Evolutionary conservation across 2,797 vertebrate genomes (phyloP).

Genomic region (Cygnus olor): DNA sequence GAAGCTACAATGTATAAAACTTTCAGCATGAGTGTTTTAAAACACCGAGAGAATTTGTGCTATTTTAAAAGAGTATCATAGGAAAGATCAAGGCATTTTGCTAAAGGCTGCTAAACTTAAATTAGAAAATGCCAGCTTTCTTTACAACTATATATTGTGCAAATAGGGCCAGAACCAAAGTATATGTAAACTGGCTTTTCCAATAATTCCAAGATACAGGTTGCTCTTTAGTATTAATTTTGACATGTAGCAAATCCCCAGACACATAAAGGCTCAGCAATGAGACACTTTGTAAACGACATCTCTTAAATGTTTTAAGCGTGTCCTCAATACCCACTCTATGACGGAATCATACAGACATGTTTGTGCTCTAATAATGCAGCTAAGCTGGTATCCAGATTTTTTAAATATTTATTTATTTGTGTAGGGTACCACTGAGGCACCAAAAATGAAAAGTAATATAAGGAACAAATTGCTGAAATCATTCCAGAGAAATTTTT

Average conservation of each 20-base stretch:
- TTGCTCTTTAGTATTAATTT: not conserved
- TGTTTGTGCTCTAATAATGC: not conserved
- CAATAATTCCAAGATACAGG: not conserved
- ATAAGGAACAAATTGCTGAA: not conserved
- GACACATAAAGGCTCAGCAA: not conserved
- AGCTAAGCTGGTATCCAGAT: not conserved
- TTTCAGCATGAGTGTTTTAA: constrained; percentile 11
- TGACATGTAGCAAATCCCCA: not conserved
- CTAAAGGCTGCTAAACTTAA: not conserved
- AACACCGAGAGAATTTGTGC: not conserved
- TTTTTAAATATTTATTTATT: not conserved
- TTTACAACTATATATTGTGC: not conserved
- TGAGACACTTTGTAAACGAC: not conserved
- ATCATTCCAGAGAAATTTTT: not conserved
- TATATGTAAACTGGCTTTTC: not conserved
- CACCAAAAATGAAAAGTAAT: not conserved
- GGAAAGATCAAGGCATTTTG: not conserved
- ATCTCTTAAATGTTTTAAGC: not conserved
- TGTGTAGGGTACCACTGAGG: not conserved
- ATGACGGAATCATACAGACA: not conserved
- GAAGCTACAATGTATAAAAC: constrained; percentile 41
- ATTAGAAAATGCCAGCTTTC: not conserved
- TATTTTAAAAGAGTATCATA: not conserved
- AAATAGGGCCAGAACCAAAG: not conserved
- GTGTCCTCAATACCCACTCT: not conserved